A percentile compares a stretch with the other conserved stretches of the same genome.
phyloP scores from a whole-genome alignment of 2,888 invertebrate genomes.

The Oxycera nigricornis region DNA sequence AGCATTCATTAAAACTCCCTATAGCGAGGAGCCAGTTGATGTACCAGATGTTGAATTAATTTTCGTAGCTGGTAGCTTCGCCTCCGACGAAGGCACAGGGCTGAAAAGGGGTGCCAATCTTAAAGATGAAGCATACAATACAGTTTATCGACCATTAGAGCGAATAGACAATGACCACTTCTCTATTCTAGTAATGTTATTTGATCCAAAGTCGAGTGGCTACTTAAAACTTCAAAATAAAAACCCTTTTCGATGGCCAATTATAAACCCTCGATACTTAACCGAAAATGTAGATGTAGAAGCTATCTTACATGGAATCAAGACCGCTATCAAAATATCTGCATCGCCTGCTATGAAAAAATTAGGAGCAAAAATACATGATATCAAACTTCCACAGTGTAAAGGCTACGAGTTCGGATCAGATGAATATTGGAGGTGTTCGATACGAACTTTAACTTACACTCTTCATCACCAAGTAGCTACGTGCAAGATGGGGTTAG shows the following conservation, averaged over 20 bases:
- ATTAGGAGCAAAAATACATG: constrained; percentile 65
- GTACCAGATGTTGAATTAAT: constrained; percentile 75
- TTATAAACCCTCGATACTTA: constrained; percentile 83
- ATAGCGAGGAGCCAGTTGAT: constrained; percentile 66
- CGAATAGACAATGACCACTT: constrained; percentile 65
- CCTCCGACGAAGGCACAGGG: constrained; percentile 67
- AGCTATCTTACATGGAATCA: constrained; percentile 69
- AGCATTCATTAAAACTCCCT: constrained; percentile 68
- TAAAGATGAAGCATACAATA: constrained; percentile 65
- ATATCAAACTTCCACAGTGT: constrained; percentile 65
- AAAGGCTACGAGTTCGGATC: constrained; percentile 62
- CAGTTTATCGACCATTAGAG: constrained; percentile 66
- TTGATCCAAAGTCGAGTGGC: constrained; percentile 78
- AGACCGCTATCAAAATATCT: constrained; percentile 67
- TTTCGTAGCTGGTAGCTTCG: constrained; percentile 69
- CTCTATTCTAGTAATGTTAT: constrained; percentile 71
- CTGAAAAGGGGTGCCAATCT: constrained; percentile 67
- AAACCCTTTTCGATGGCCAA: constrained; percentile 78
- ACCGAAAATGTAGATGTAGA: constrained; percentile 69
- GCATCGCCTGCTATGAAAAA: constrained; percentile 68
- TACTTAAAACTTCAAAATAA: constrained; percentile 69
- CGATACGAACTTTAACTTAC: constrained; percentile 65
- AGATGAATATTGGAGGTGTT: constrained; percentile 74
- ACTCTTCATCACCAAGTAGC: constrained; percentile 70
- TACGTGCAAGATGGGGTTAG: constrained; percentile 74